Evolutionary conservation across 2,797 vertebrate genomes (phyloP), one percentile per base, ranked within the genome.

Genomic region (Megaceryle alcyon): DNA sequence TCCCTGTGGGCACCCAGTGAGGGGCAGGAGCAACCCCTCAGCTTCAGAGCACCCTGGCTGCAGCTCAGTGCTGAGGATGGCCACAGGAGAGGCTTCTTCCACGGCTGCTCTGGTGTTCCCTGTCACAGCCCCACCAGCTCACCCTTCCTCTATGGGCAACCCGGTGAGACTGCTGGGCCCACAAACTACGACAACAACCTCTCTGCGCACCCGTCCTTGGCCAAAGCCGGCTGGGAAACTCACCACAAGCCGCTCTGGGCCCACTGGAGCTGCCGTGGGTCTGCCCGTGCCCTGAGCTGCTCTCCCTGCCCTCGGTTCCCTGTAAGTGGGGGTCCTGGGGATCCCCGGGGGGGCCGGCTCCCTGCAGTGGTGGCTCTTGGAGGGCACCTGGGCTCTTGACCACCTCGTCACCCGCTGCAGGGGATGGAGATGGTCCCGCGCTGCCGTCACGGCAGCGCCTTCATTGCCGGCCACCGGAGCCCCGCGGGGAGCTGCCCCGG

Each of bases 51-150:
- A 72, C 41, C 57, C 56, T 2, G 0, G 49, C 1, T 35, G 61
- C 6, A 28, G 64, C 76, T 76, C 3, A 0, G 31, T 8, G 6
- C 46, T 3, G 6, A 37, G 17, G 5, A 12, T 1, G 4, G 25
- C 79, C 7, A 7, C 35, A 5, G 33, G 22, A 43, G 10, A 35
- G 16, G 46, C 21, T 72, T 88, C 3, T 0, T n/a, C 25, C 2
- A 4, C 0, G 1, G 41, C 53, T 0, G 1, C 56, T 41, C 33
- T 35, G 1, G 2, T 4, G 33, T 14, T 81, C 57, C 15, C 29
- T 15, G 12, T 9, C 10, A 0, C 49, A 59, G 14, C 28, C 17
- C 14, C 29, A 3, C 3, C 19, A 31, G 11, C 41, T 57, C 31
- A 4, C 25, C 37, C 60, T 89, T 86, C 86, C 77, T 48, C 78